Evolutionary conservation across 2,113 vertebrate genomes (phyloP), one percentile per base, ranked within the genome.

Genomic region (Montifringilla adamsi): DNA sequence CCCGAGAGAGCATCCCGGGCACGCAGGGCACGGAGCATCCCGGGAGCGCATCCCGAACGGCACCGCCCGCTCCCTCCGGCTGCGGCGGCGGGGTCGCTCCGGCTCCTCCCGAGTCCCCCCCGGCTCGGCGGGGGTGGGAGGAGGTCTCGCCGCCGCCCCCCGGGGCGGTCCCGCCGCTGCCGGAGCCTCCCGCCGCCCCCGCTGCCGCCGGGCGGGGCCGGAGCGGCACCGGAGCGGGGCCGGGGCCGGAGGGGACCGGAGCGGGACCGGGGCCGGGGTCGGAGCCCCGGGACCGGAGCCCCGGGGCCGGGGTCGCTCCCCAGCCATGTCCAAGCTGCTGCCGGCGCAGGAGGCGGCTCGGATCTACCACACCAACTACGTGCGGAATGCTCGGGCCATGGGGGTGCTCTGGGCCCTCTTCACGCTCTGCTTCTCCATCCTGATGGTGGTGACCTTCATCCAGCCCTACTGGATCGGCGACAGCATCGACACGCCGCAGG

Each of bases 401-500:
- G 99, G 99, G 9, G 98, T 99, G 31, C 98, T 99, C 91, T 99
- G 99, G 99, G 99, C 98, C 12, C 98, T 99, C 11, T 99, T 99
- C 95, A 99, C 99, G 87, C 99, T 99, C 97, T 99, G 99, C 96
- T 99, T 99, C 80, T 98, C 99, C 8, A 98, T 99, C 86, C 98
- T 99, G 87, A 98, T 98, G 90, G 98, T 99, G 97, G 99, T 99
- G 91, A 98, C 99, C 50, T 99, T 99, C 97, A 99, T 99, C 97
- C 99, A 99, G 97, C 99, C 99, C 3, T 99, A 99, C 96, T 99
- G 99, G 99, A 99, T 99, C 58, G 99, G 99, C 8, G 99, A 99
- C 98, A 99, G 99, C 82, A 98, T 99, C 66, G 98, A 98, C 97
- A 99, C 99, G 1, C 99, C 99, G 0, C 99, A 99, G 97, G 99